phyloP scores from a whole-genome alignment of 2,797 vertebrate genomes.

The Myoxocephalus aenaeus region DNA sequence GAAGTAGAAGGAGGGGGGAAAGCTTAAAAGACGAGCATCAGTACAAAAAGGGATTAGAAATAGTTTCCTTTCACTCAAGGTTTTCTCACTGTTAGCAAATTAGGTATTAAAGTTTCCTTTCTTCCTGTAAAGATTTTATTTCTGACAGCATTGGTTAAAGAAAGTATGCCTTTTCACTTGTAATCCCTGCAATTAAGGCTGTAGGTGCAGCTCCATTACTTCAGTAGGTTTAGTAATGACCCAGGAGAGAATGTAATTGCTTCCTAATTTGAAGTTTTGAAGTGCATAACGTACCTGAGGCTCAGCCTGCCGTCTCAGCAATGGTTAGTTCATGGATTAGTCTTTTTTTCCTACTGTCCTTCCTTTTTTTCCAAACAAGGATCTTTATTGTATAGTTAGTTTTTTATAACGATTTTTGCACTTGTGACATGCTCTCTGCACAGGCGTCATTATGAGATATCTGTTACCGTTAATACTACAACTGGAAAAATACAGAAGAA shows the following conservation, averaged over 20 bases:
- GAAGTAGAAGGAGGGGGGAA: background rate
- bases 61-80: constrained; percentile 43
- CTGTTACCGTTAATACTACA: background rate
- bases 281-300: constrained; percentile 74
- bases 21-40: constrained; percentile 22
- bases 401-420: constrained; percentile 37
- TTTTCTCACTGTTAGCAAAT: constrained; percentile 49
- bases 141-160: constrained; percentile 62
- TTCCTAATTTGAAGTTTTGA: constrained; percentile 82
- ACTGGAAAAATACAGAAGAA: background rate
- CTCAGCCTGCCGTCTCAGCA: constrained; percentile 67
- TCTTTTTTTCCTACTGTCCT: too few species aligned
- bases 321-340: constrained; percentile 62
- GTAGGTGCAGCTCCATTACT: constrained; percentile 76
- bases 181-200: constrained; percentile 80
- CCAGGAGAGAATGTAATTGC: constrained; percentile 79
- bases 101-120: constrained; percentile 61
- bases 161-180: constrained; percentile 63
- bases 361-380: constrained; percentile 6
- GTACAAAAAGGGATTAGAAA: constrained; percentile 49
- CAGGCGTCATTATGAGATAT: constrained; percentile 5
- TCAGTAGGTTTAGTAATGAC: constrained; percentile 77
- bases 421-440: constrained; percentile 11
- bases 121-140: constrained; percentile 58
- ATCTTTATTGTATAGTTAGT: constrained; percentile 28